Evolutionary conservation across 2,113 vertebrate species (phyloP).

Genomic region (Ceuthmochares aereus): DNA sequence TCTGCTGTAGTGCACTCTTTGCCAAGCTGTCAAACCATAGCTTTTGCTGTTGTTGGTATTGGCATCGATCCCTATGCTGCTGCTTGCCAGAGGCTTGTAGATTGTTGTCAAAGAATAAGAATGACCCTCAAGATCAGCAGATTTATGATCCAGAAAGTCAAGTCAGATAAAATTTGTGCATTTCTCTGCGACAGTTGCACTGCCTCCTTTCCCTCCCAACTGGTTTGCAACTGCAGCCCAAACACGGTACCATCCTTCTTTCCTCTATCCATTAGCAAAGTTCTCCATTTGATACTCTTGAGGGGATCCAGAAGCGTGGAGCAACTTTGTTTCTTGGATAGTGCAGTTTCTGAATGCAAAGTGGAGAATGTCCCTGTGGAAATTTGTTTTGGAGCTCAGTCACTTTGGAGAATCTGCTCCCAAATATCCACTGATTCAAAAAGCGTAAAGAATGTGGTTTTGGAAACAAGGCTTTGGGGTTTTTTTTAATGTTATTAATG

Average conservation of each 20-base stretch:
- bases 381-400: background rate
- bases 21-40: background rate
- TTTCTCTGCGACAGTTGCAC: background rate
- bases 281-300: background rate
- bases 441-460: background rate
- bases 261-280: background rate
- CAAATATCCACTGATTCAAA: background rate
- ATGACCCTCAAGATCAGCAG: background rate
- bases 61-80: background rate
- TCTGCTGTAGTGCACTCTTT: background rate
- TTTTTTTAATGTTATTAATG: constrained; percentile 2
- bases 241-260: background rate
- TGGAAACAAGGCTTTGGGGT: background rate
- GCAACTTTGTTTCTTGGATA: background rate
- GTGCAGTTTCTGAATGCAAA: background rate
- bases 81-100: background rate
- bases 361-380: background rate
- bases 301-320: background rate
- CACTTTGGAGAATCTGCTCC: background rate
- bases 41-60: background rate
- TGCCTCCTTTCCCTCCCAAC: background rate
- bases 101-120: background rate
- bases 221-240: background rate
- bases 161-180: background rate
- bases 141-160: background rate